Evolutionary conservation across 2,888 invertebrate genomes (phyloP), one percentile per base, ranked within the genome.

Genomic region (Harmothoe impar): DNA sequence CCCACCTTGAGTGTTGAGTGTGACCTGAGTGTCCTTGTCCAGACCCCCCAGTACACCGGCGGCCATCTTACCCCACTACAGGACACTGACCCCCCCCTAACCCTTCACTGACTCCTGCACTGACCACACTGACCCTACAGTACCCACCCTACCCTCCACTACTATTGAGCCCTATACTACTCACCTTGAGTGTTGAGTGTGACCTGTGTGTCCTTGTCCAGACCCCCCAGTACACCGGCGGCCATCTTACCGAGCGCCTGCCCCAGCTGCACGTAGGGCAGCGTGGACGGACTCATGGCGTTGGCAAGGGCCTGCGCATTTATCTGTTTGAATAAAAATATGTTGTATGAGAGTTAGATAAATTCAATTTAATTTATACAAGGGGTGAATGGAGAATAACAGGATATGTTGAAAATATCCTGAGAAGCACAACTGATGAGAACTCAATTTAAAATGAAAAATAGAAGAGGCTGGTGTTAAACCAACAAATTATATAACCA

Each of bases 71-170:
- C 97, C 97, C 97, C 10, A 99, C 99, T 0, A 99, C 99, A 52
- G 99, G 97, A 35, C 97, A 97, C 96, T 99, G 99, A 0, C 99
- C 99, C 96, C 99, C 99, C 23, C 97, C n/a, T n/a, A n/a, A n/a
- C n/a, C n/a, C n/a, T n/a, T n/a, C n/a, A n/a, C n/a, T n/a, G n/a
- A n/a, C n/a, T n/a, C n/a, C n/a, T n/a, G n/a, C n/a, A n/a, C n/a
- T n/a, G n/a, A n/a, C n/a, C n/a, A n/a, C n/a, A 89, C 92, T 81
- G 52, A n/a, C n/a, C n/a, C n/a, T n/a, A n/a, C n/a, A n/a, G n/a
- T n/a, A n/a, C n/a, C n/a, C n/a, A n/a, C n/a, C n/a, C n/a, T n/a
- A n/a, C n/a, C n/a, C n/a, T n/a, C n/a, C n/a, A n/a, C n/a, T n/a
- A n/a, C n/a, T n/a, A n/a, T n/a, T n/a, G n/a, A n/a, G n/a, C n/a